Conservation (phyloP, 1,140 invertebrate species). For the Drosophila seguyi region DNA sequence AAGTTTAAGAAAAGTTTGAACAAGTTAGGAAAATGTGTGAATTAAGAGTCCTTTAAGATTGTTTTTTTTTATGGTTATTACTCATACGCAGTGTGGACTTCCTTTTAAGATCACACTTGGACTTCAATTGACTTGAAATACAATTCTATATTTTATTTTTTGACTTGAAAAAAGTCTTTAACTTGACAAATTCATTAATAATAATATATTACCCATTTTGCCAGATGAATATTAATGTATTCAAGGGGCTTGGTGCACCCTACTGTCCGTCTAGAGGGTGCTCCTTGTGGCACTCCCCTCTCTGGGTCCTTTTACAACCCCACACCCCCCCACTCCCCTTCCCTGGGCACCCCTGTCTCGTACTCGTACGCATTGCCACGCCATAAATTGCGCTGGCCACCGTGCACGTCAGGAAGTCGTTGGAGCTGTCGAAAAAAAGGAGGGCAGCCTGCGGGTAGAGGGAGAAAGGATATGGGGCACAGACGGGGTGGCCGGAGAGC, state of each 20-base stretch:
- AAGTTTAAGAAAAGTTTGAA: neutral
- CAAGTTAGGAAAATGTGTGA: neutral
- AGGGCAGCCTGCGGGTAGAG: neutral
- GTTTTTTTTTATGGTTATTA: neutral
- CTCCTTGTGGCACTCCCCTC: slow-evolving; percentile 12
- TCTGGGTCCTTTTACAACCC: neutral
- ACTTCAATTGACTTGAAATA: neutral
- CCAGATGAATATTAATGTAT: slow-evolving; percentile 33
- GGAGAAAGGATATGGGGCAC: neutral
- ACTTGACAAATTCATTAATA: neutral
- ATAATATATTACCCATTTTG: neutral
- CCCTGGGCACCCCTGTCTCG: neutral
- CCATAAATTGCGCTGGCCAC: slow-evolving; percentile 58
- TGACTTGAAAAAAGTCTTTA: too few species aligned
- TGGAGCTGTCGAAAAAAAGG: slow-evolving; percentile 36
- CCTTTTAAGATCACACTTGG: neutral
- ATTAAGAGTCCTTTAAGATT: neutral
- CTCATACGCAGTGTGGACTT: neutral
- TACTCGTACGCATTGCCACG: slow-evolving; percentile 37
- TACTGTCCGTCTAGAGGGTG: slow-evolving; percentile 17
- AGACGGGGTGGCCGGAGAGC: slow-evolving; percentile 8
- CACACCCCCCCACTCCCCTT: neutral
- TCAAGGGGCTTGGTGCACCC: slow-evolving; percentile 2
- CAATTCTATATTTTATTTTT: neutral
- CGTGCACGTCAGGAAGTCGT: slow-evolving; percentile 58